Evolutionary conservation across 2,113 vertebrate species (phyloP).

Genomic region (Chaetodon trifascialis): DNA sequence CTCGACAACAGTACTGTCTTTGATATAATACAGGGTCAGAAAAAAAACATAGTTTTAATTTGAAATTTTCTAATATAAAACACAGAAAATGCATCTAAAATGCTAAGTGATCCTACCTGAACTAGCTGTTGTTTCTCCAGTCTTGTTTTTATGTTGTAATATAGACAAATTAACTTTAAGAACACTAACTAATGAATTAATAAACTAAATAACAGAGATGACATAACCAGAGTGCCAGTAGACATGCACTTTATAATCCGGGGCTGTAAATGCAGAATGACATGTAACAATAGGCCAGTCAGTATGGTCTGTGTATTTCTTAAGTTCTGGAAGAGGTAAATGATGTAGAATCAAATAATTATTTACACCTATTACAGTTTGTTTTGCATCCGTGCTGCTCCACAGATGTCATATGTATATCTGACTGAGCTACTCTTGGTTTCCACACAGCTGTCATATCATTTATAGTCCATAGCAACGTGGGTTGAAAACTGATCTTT

Average conservation of each 20-base stretch:
- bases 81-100: not conserved
- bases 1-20: not conserved
- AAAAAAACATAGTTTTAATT: not conserved
- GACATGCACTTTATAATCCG: not conserved
- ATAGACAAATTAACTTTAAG: not conserved
- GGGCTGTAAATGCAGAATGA: too few species aligned
- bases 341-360: too few species aligned
- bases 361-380: too few species aligned
- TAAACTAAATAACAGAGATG: not conserved
- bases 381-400: too few species aligned
- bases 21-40: not conserved
- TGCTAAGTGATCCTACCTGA: not conserved
- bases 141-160: not conserved
- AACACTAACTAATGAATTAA: not conserved
- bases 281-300: too few species aligned
- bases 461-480: too few species aligned
- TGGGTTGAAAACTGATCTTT: too few species aligned
- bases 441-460: too few species aligned
- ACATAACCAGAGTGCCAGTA: not conserved
- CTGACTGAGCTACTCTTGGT: too few species aligned
- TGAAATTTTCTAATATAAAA: not conserved
- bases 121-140: not conserved
- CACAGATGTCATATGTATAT: too few species aligned
- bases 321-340: too few species aligned
- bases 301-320: too few species aligned